These are phyloP conservation scores for Platycheirus rosarum DNA, from an alignment of 2,888 invertebrate genomes.

Conservation along the genomic window DNA sequence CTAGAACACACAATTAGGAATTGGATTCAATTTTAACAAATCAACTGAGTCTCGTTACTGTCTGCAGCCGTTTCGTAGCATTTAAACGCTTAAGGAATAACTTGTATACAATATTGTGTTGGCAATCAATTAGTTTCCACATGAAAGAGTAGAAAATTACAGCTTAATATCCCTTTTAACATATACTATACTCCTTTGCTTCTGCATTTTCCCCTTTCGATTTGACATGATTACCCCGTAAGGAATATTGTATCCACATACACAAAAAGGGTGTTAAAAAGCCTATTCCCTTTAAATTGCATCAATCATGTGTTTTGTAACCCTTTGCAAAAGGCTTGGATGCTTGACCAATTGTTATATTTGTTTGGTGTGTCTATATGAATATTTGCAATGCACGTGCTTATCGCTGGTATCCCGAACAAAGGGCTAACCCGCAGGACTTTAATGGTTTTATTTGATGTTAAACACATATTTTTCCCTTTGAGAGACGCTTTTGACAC, in stretches of 20 bases:
- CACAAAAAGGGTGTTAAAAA: slow-evolving; percentile 29
- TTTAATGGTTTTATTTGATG: too few species aligned
- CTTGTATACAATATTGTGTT: slow-evolving; percentile 18
- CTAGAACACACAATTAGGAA: too few species aligned
- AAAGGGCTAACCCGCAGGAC: too few species aligned
- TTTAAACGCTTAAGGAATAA: not conserved
- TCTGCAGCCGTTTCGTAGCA: not conserved
- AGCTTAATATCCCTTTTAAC: slow-evolving; percentile 39
- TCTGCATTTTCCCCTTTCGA: slow-evolving; percentile 8
- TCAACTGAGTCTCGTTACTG: too few species aligned
- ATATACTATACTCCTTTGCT: not conserved
- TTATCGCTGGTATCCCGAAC: not conserved
- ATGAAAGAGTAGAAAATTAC: slow-evolving; percentile 54
- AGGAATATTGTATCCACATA: not conserved
- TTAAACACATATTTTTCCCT: too few species aligned
- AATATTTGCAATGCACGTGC: slow-evolving; percentile 39
- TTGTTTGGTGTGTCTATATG: slow-evolving; percentile 28
- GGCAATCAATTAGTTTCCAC: slow-evolving; percentile 51
- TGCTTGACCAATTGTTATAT: slow-evolving; percentile 51
- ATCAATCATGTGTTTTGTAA: not conserved
- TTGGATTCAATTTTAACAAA: not conserved
- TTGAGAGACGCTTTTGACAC: too few species aligned
- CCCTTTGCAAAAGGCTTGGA: slow-evolving; percentile 1
- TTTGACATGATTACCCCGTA: not conserved
- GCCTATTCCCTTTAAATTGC: not conserved